These are phyloP conservation scores for Heliocidaris tuberculata DNA, from an alignment of 35 echinoderm and acorn worm genomes.

Conservation along the genomic window DNA sequence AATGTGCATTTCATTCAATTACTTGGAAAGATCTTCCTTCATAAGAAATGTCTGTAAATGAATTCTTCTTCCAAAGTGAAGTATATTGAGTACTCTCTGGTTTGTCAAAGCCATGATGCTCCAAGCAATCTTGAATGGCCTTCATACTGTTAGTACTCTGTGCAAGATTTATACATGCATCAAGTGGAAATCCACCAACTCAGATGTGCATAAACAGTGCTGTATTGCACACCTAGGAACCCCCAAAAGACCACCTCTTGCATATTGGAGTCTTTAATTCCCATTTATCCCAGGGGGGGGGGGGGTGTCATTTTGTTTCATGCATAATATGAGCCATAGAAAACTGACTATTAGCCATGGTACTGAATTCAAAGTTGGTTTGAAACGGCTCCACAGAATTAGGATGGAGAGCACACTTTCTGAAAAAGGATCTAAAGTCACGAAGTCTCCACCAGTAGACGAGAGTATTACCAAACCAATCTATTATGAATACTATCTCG, in stretches of 20 bases:
- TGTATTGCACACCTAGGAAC: too few species aligned
- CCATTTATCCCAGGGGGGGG: neutral
- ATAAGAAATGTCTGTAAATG: too few species aligned
- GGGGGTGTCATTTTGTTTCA: neutral
- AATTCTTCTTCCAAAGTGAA: too few species aligned
- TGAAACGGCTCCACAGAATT: neutral
- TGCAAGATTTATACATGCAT: too few species aligned
- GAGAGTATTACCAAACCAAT: neutral
- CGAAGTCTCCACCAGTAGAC: conserved; percentile 16
- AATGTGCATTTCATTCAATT: too few species aligned
- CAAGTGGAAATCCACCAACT: too few species aligned
- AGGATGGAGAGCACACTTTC: neutral
- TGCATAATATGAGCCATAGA: neutral
- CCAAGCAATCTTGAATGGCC: too few species aligned
- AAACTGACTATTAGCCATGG: neutral
- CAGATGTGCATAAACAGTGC: too few species aligned
- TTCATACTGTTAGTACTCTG: too few species aligned
- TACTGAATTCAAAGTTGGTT: neutral
- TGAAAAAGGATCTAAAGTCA: neutral
- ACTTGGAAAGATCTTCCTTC: too few species aligned
- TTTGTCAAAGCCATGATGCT: too few species aligned
- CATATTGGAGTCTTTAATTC: neutral
- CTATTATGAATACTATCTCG: neutral
- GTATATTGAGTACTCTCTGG: too few species aligned
- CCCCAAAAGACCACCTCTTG: neutral